Conservation (phyloP, 2,888 invertebrate species). For the Drosophila subquinaria region DNA sequence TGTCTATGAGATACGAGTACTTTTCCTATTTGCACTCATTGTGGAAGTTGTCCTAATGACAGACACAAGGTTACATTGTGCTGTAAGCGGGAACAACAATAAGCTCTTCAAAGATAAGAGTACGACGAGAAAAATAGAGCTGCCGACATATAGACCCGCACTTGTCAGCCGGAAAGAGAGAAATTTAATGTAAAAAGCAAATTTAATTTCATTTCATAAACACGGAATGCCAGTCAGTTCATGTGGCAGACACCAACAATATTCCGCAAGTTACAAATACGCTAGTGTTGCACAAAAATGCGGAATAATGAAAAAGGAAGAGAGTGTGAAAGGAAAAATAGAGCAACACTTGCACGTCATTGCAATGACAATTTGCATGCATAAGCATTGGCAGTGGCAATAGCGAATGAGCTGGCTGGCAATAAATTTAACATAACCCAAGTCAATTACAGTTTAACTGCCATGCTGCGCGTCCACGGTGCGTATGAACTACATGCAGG, state of each 20-base stretch:
- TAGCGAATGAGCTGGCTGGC: conserved; percentile 48
- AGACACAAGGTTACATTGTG: conserved; percentile 42
- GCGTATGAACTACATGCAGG: conserved; percentile 58
- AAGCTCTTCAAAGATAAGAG: conserved; percentile 58
- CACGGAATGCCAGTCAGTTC: conserved; percentile 70
- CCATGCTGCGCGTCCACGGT: conserved; percentile 33
- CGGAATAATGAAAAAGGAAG: not conserved
- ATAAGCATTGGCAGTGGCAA: conserved; percentile 55
- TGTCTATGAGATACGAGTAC: conserved; percentile 20
- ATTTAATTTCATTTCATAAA: conserved; percentile 73
- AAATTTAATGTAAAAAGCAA: conserved; percentile 38
- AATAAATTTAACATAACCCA: conserved; percentile 74
- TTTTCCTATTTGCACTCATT: conserved; percentile 46
- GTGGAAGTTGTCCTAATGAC: conserved; percentile 67
- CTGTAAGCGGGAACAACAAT: conserved; percentile 32
- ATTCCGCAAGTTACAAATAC: conserved; percentile 7
- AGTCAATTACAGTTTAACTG: conserved; percentile 72
- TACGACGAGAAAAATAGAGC: conserved; percentile 48
- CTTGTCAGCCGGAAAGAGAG: conserved; percentile 17
- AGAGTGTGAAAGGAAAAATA: conserved; percentile 21
- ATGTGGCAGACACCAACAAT: conserved; percentile 48
- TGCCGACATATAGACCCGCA: not conserved
- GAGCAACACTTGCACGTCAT: conserved; percentile 55
- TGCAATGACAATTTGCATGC: conserved; percentile 74
- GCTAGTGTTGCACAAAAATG: conserved; percentile 26